These are phyloP conservation scores for Phrynosoma platyrhinos DNA, from an alignment of 2,113 vertebrate genomes.

Conservation along the genomic window DNA sequence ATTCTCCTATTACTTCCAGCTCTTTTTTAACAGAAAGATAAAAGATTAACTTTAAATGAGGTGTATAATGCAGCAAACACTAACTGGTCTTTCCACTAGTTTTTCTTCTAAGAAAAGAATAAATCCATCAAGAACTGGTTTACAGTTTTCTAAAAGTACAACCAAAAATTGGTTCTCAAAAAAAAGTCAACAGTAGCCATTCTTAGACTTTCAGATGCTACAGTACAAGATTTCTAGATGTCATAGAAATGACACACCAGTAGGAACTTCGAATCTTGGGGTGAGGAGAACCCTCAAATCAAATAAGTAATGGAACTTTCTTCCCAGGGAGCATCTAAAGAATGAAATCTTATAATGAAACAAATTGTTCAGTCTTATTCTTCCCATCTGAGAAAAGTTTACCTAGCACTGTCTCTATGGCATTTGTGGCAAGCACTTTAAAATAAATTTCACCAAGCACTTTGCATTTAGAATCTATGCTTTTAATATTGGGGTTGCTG, in stretches of 20 bases:
- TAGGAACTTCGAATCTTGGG: background rate
- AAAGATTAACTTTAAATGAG: conserved; percentile 44
- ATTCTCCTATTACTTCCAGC: background rate
- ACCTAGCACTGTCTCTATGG: background rate
- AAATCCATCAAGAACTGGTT: background rate
- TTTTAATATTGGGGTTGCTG: no score
- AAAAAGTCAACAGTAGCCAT: background rate
- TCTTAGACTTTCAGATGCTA: background rate
- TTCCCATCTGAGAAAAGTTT: background rate
- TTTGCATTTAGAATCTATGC: no score
- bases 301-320: background rate
- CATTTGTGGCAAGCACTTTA: no score
- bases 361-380: no score
- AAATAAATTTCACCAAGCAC: no score
- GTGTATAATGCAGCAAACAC: conserved; percentile 20
- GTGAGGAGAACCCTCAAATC: background rate
- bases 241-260: background rate
- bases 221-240: background rate
- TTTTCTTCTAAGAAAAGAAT: conserved; percentile 39
- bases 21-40: conserved; percentile 37
- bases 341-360: no score
- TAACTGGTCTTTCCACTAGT: conserved; percentile 7
- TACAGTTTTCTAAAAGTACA: background rate
- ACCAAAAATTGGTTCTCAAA: background rate
- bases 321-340: background rate